Base-by-base conservation (phyloP, 2,113 vertebrate species). In the Myiopsitta monachus region DNA sequence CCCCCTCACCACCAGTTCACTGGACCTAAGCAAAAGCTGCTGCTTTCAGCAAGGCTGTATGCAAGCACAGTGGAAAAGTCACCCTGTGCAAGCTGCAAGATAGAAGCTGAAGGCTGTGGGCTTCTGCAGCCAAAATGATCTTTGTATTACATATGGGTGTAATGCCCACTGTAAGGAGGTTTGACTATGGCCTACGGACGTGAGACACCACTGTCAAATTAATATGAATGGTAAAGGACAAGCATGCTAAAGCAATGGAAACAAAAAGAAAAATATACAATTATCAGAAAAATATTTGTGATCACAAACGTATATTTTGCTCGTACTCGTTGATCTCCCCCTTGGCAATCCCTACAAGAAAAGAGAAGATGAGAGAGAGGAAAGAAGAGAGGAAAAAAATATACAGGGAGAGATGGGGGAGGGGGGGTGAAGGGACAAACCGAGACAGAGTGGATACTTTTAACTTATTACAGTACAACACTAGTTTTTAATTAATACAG, bases 401-500 rank as follows among this genome's bases (percentile, higher is more conserved):
- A 47, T 21, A 68, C 21, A 59, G 15, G n/a, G 19, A 74, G 38
- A 73, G 18, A 28, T 2, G 3, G 39, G 10, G 30, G 17, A 12
- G 26, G 24, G 5, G 5, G 9, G 6, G 12, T 8, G 11, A 38
- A 51, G 23, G 80, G 28, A 86, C 33, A 87, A 57, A 30, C 24
- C 26, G 41, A 91, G 83, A 92, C 73, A 68, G 72, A 69, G 41
- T 38, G 66, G 13, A 92, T 74, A 81, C 66, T 84, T 93, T 94
- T 88, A 96, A 94, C 66, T 95, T 87, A 84, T 93, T 94, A 73
- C 64, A 52, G 63, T 74, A 61, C 83, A 95, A 93, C 91, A 75
- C 95, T 96, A 94, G 92, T 46, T 96, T 96, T 96, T 96, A 97
- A 97, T 97, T 97, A 97, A 96, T 94, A 76, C 38, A 79, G 52